A percentile compares a stretch with the other conserved stretches of the same genome.
Evolutionary conservation across 2,797 vertebrate genomes (phyloP).

Genomic region (Nyctibius grandis): DNA sequence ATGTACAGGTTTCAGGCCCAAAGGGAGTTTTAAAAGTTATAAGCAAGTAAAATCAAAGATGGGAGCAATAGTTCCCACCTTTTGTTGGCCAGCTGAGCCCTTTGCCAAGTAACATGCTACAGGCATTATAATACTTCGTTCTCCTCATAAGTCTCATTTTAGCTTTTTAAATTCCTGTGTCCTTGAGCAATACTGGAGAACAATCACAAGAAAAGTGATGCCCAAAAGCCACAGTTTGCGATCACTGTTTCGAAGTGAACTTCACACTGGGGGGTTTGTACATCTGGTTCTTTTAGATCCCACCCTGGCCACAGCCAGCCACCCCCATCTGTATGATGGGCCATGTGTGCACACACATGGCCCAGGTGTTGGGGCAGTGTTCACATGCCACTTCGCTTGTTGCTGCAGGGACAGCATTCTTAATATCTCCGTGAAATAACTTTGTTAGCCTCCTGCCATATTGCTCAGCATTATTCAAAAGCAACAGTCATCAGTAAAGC

Average conservation of each 20-base stretch:
- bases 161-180: background rate
- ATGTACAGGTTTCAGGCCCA: background rate
- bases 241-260: background rate
- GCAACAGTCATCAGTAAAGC: background rate
- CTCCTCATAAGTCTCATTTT: background rate
- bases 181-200: background rate
- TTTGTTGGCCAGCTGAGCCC: background rate
- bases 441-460: background rate
- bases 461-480: background rate
- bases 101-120: background rate
- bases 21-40: background rate
- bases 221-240: background rate
- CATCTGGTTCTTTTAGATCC: background rate
- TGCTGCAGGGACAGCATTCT: background rate
- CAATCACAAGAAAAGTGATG: background rate
- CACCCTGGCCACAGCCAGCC: background rate
- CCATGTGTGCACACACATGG: rapidly evolving
- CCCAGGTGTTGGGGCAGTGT: background rate
- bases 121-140: background rate
- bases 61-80: background rate
- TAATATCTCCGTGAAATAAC: background rate
- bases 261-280: background rate
- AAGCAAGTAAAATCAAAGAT: background rate
- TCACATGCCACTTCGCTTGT: rapidly evolving
- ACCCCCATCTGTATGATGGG: background rate